Conservation (phyloP, 2,113 vertebrate species). For the Irena cyanogastra region DNA sequence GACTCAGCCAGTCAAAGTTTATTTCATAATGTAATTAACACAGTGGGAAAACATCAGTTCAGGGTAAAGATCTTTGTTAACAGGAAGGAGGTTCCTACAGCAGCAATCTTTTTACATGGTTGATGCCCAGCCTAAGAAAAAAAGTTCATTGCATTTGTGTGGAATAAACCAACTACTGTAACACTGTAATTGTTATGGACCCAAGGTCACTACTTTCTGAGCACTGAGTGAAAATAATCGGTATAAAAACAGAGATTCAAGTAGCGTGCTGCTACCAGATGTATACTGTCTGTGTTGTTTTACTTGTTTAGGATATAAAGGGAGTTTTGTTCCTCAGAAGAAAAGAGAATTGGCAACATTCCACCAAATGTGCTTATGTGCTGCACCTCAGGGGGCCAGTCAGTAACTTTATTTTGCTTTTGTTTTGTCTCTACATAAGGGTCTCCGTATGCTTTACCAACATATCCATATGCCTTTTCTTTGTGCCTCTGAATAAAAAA, state of each 20-base stretch:
- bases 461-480: not conserved
- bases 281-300: not conserved
- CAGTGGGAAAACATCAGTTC: slow-evolving; percentile 10
- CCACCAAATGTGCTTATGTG: not conserved
- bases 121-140: not conserved
- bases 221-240: not conserved
- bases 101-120: not conserved
- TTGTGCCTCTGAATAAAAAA: not conserved
- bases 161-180: not conserved
- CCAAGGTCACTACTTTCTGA: not conserved
- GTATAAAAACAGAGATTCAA: not conserved
- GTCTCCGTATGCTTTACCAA: slow-evolving; percentile 43
- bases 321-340: not conserved
- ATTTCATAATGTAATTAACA: slow-evolving; percentile 5
- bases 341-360: slow-evolving; percentile 21
- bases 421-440: slow-evolving; percentile 43
- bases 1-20: slow-evolving; percentile 3
- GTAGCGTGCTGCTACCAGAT: not conserved
- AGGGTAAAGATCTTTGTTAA: slow-evolving; percentile 10
- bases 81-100: not conserved
- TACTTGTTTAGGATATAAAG: slow-evolving; percentile 10
- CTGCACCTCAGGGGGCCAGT: not conserved
- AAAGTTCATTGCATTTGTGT: not conserved
- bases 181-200: not conserved
- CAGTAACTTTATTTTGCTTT: slow-evolving; percentile 30